These are phyloP conservation scores for Choreutis nemorana DNA, from an alignment of 2,888 invertebrate species.

Conservation along the genomic window DNA sequence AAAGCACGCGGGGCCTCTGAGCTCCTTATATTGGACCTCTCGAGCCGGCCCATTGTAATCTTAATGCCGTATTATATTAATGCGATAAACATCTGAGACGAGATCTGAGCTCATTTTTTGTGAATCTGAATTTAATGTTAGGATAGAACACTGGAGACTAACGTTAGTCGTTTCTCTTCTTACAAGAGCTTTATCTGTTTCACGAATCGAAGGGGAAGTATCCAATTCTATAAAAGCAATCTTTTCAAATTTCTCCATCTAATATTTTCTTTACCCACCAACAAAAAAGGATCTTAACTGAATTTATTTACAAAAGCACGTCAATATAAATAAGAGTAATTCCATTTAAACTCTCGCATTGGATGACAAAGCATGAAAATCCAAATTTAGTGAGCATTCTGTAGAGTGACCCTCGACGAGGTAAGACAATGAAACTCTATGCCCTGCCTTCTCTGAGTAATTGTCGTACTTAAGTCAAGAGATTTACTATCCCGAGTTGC, in stretches of 20 bases:
- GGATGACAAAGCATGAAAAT: slow-evolving; percentile 57
- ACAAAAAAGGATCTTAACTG: no score
- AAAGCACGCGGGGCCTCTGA: slow-evolving; percentile 51
- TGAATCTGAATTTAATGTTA: slow-evolving; percentile 49
- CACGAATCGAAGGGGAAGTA: slow-evolving; percentile 37
- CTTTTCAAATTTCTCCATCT: slow-evolving; percentile 23
- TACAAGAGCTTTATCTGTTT: slow-evolving; percentile 37
- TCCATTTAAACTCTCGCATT: slow-evolving; percentile 42
- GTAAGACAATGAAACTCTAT: slow-evolving; percentile 44
- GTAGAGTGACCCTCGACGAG: slow-evolving; percentile 23
- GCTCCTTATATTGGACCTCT: slow-evolving; percentile 62
- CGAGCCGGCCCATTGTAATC: slow-evolving; percentile 61
- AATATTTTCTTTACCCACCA: slow-evolving; percentile 1
- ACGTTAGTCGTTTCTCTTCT: slow-evolving; percentile 39
- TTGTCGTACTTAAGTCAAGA: slow-evolving; percentile 50
- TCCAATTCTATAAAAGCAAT: slow-evolving; percentile 40
- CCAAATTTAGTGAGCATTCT: slow-evolving; percentile 47
- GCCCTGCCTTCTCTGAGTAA: slow-evolving; percentile 49
- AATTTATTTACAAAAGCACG: background rate
- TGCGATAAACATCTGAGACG: slow-evolving; percentile 61
- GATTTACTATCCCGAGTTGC: slow-evolving; percentile 35
- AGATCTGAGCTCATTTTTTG: slow-evolving; percentile 34
- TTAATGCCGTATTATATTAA: slow-evolving; percentile 65
- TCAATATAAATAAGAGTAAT: slow-evolving; percentile 25
- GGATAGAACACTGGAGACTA: slow-evolving; percentile 25